Conservation (phyloP, 1,140 invertebrate species). For the Drosophila eugracilis region DNA sequence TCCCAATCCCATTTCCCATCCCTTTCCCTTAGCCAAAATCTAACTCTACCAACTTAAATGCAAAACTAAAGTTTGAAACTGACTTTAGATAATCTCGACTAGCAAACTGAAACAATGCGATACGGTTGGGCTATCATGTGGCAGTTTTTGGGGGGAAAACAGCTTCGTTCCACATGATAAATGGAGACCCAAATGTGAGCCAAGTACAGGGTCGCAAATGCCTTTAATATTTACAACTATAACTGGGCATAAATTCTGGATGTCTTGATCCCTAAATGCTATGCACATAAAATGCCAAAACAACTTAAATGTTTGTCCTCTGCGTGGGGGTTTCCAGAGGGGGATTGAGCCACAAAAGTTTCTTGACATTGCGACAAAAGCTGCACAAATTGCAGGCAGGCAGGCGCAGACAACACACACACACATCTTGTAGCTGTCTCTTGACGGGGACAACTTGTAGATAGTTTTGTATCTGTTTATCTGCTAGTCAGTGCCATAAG, state of each 20-base stretch:
- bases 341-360: conserved; percentile 37
- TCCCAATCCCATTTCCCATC: too few species aligned
- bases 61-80: conserved; percentile 33
- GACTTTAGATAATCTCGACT: conserved; percentile 27
- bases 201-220: conserved; percentile 42
- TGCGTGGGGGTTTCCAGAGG: conserved; percentile 14
- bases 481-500: conserved; percentile 49
- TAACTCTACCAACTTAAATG: too few species aligned
- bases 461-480: conserved; percentile 65
- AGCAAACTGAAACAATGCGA: conserved; percentile 30
- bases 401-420: too few species aligned
- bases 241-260: conserved; percentile 38
- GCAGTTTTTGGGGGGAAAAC: conserved; percentile 20
- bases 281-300: conserved; percentile 57
- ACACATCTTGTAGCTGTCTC: conserved; percentile 36
- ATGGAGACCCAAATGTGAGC: conserved; percentile 22
- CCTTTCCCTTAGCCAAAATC: too few species aligned
- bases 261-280: conserved; percentile 53
- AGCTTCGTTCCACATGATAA: conserved; percentile 24
- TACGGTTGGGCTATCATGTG: conserved; percentile 23
- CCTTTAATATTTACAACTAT: conserved; percentile 11
- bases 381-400: conserved; percentile 47
- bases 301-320: conserved; percentile 50
- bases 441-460: conserved; percentile 47
- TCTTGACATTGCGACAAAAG: conserved; percentile 68